Evolutionary conservation across 2,113 vertebrate genomes (phyloP).

Genomic region (mouse (Mus musculus)): GRCm39 chr7:51283501-51284000

Average conservation of each 20-base stretch:
- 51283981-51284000: not conserved
- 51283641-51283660: not conserved
- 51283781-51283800: conserved; percentile 53
- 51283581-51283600: not conserved
- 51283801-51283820: conserved; percentile 25
- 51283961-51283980: not conserved
- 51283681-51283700: conserved; percentile 33
- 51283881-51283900: not conserved
- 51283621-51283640: not conserved
- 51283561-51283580: not conserved
- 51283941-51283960: not conserved
- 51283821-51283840: not conserved
- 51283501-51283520: not conserved
- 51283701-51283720: conserved; percentile 34
- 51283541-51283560: not conserved
- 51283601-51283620: no score
- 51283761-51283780: conserved; percentile 52
- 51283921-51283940: not conserved
- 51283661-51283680: conserved; percentile 15
- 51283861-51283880: not conserved
- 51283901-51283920: not conserved
- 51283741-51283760: conserved; percentile 48
- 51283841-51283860: not conserved
- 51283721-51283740: conserved; percentile 37
- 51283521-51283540: not conserved